Base-by-base conservation (phyloP, 2,113 vertebrate genomes). In the Glareola pratincola region DNA sequence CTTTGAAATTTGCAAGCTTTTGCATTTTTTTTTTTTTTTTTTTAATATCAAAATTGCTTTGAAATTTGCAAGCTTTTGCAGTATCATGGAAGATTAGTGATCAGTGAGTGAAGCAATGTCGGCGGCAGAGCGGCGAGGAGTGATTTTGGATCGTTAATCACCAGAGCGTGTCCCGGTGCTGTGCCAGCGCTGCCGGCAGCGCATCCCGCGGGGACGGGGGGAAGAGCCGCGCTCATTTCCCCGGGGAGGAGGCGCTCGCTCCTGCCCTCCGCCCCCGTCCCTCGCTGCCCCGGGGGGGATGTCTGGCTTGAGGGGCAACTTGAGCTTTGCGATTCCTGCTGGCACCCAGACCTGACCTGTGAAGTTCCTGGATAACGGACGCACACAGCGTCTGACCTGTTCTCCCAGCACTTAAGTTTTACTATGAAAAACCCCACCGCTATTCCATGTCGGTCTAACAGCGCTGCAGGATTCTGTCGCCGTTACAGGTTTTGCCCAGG, bases 171-270 rank as follows among this genome's bases (percentile, higher is more conserved):
- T n/a, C 77, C 54, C 21, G 5, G 57, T 2, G 39, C 67, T 34
- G 57, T 21, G 67, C 47, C 83, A 34, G 29, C 0, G 16, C 68
- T 45, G 30, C 3, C 11, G 0, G 60, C 59, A 29, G 24, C 14
- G 4, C 3, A 6, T 24, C 57, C 63, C 6, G 4, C 34, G 30
- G 63, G 3, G 57, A 20, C 1, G 1, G 66, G 11, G 21, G 5
- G 18, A 57, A 22, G 47, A 48, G 47, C 48, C 59, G 8, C 9
- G 12, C 2, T 2, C 15, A 14, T 32, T 27, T 18, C 22, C 19
- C 29, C 9, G 5, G 3, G 32, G 22, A 10, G 8, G 53, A 4
- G 32, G 6, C 1, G 29, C 32, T 32, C 30, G 9, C 0, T 3
- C 43, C 45, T 4, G 23, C 3, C 4, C 1, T 3, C 54, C 12